Evolutionary conservation across 2,113 vertebrate genomes (phyloP).

Genomic region (Pachyramphus minor): DNA sequence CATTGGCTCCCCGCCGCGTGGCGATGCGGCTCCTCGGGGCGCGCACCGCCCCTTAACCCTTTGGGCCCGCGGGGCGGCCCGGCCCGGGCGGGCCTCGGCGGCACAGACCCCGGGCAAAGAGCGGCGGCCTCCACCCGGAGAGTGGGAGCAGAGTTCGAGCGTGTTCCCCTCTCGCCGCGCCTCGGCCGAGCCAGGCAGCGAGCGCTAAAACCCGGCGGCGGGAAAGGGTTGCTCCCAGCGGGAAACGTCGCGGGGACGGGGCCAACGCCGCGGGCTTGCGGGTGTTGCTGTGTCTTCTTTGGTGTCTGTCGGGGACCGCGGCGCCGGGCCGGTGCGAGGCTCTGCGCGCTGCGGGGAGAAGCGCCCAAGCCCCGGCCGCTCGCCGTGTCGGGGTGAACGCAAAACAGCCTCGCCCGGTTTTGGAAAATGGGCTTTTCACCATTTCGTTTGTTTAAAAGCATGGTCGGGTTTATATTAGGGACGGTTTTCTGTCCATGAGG

Average conservation of each 20-base stretch:
- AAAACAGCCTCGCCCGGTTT: rapidly evolving
- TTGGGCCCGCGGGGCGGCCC: neutral
- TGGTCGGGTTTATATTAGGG: neutral
- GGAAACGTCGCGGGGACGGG: too few relatives aligned
- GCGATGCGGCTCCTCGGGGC: neutral
- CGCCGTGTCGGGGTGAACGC: neutral
- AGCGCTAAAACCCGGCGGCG: neutral
- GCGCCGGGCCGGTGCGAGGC: neutral
- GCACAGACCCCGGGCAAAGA: neutral
- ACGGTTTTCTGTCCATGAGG: neutral
- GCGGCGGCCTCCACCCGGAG: neutral
- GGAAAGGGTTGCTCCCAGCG: too few relatives aligned
- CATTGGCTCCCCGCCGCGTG: constrained; percentile 76
- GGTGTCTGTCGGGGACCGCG: neutral
- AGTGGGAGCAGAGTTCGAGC: rapidly evolving
- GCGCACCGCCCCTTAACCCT: neutral
- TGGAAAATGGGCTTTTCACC: neutral
- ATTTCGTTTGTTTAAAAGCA: neutral
- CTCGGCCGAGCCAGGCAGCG: neutral
- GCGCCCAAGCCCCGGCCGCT: neutral
- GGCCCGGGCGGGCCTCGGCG: neutral
- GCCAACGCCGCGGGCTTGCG: neutral
- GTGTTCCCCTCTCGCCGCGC: neutral
- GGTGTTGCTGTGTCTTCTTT: rapidly evolving
- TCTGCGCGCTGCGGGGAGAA: neutral